These are phyloP conservation scores for Bungarus multicinctus DNA, from an alignment of 2,113 vertebrate species.

Conservation along the genomic window DNA sequence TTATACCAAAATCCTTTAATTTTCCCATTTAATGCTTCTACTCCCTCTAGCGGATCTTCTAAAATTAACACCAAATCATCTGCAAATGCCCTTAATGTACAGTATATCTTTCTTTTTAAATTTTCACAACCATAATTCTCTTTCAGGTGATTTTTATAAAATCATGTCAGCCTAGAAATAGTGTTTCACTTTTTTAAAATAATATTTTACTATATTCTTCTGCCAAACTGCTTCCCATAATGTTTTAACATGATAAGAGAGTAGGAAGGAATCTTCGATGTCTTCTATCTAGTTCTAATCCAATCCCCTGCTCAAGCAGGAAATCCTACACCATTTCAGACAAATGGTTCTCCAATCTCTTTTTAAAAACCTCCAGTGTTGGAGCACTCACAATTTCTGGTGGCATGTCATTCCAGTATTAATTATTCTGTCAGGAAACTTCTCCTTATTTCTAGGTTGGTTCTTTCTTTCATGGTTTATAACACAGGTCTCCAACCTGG, in stretches of 20 bases:
- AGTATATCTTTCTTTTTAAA: background rate
- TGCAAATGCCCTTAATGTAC: background rate
- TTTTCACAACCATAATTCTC: background rate
- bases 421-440: too few relatives aligned
- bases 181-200: background rate
- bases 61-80: background rate
- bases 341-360: too few relatives aligned
- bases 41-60: background rate
- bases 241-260: background rate
- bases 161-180: background rate
- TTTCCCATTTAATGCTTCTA: background rate
- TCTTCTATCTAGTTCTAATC: background rate
- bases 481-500: too few relatives aligned
- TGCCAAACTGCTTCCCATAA: background rate
- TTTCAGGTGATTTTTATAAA: background rate
- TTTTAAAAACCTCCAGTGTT: too few relatives aligned
- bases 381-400: too few relatives aligned
- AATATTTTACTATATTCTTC: background rate
- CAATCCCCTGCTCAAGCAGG: background rate
- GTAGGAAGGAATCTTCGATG: background rate
- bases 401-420: too few relatives aligned
- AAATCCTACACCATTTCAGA: background rate
- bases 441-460: too few relatives aligned
- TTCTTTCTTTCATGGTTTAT: too few relatives aligned
- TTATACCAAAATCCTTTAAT: background rate